Percentiles rank a stretch among this genome's conserved stretches.
These are phyloP conservation scores for Mesocricetus auratus DNA, from an alignment of 2,113 vertebrate genomes.

Conservation along the genomic window DNA sequence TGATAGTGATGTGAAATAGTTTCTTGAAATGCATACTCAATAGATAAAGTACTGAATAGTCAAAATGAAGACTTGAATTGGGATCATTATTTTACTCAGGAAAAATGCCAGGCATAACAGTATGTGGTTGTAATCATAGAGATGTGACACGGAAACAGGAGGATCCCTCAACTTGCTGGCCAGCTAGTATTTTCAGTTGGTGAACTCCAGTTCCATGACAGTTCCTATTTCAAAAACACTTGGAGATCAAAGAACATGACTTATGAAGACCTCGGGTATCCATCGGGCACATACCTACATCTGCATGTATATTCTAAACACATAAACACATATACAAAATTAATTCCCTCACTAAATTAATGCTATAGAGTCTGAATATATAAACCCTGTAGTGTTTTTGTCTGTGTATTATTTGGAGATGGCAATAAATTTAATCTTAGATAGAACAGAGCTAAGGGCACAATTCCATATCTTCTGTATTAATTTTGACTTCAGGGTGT, in stretches of 20 bases:
- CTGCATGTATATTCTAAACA: not conserved
- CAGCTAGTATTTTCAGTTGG: not conserved
- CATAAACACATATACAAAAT: not conserved
- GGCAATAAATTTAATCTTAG: not conserved
- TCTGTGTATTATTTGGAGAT: constrained; percentile 4
- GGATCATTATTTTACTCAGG: not conserved
- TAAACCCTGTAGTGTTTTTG: not conserved
- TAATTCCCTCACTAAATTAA: not conserved
- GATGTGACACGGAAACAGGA: not conserved
- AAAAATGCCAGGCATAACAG: not conserved
- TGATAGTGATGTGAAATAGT: not conserved
- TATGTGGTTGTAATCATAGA: not conserved
- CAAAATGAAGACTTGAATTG: not conserved
- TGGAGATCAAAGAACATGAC: not conserved
- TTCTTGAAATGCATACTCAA: not conserved
- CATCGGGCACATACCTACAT: not conserved
- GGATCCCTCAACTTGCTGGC: not conserved
- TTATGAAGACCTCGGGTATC: not conserved
- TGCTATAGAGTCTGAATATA: not conserved
- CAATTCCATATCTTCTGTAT: not conserved
- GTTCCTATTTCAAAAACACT: not conserved
- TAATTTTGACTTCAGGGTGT: not conserved
- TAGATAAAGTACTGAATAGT: not conserved
- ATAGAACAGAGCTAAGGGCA: not conserved
- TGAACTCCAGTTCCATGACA: not conserved